Evolutionary conservation across 2,113 vertebrate species (phyloP).

Genomic region (Andinoacara biseriatus): DNA sequence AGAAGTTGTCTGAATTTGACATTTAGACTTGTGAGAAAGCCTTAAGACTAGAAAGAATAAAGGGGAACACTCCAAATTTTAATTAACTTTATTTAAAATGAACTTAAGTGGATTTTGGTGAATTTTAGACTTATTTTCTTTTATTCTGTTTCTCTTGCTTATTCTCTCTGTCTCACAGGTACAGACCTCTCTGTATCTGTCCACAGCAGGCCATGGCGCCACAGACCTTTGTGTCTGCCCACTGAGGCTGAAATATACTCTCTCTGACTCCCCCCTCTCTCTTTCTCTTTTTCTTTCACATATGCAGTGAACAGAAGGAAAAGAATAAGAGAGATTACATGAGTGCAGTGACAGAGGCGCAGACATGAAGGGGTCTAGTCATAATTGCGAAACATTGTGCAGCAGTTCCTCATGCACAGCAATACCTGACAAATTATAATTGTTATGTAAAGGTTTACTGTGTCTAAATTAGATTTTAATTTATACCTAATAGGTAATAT

Average conservation of each 20-base stretch:
- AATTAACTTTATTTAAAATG: neutral
- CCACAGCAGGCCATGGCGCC: slow-evolving; percentile 88
- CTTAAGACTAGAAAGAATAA: neutral
- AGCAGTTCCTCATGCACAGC: neutral
- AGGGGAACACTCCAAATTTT: neutral
- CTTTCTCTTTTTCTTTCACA: slow-evolving; percentile 5
- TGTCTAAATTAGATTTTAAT: neutral
- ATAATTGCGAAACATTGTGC: neutral
- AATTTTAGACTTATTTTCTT: neutral
- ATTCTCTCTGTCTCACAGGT: neutral
- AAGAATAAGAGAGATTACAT: slow-evolving; percentile 17
- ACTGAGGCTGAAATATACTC: slow-evolving; percentile 88
- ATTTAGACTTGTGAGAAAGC: neutral
- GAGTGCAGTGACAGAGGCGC: neutral
- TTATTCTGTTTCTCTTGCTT: neutral
- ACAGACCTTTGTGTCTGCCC: slow-evolving; percentile 94
- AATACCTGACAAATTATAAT: neutral
- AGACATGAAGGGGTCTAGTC: neutral
- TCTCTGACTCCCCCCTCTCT: slow-evolving; percentile 4
- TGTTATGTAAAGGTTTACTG: neutral
- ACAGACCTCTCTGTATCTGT: slow-evolving; percentile 39
- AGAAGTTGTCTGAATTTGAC: neutral
- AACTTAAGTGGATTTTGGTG: neutral
- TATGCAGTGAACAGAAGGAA: neutral
- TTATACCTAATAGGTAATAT: neutral